Evolutionary conservation across 2,888 invertebrate genomes (phyloP).

Genomic region (Drosophila kokeensis): DNA sequence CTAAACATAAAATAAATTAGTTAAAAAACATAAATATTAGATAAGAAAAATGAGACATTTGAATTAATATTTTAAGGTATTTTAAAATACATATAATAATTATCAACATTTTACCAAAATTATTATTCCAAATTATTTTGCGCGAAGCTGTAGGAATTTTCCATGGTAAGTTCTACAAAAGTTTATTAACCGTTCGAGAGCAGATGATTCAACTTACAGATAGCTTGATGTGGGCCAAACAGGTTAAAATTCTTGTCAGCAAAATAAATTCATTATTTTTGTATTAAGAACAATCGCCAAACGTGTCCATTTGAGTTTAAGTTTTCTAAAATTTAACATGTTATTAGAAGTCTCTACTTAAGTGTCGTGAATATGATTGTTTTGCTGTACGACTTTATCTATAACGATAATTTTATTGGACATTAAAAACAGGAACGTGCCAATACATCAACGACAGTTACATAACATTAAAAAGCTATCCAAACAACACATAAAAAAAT

Average conservation of each 20-base stretch:
- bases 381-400: constrained; percentile 56
- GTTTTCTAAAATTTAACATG: constrained; percentile 20
- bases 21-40: background rate
- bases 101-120: background rate
- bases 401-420: constrained; percentile 71
- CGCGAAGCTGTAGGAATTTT: background rate
- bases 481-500: constrained; percentile 61
- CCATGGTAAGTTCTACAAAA: background rate
- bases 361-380: constrained; percentile 13
- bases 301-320: background rate
- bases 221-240: constrained; percentile 18
- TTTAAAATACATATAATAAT: background rate
- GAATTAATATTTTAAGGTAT: background rate
- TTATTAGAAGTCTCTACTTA: constrained; percentile 1
- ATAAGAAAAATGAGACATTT: no score
- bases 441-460: constrained; percentile 57
- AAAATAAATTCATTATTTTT: background rate
- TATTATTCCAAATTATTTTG: background rate
- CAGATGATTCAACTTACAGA: constrained; percentile 10
- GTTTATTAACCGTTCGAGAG: constrained; percentile 1
- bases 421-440: constrained; percentile 76
- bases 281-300: background rate
- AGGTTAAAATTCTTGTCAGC: background rate
- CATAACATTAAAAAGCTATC: constrained; percentile 74
- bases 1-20: background rate